Base-by-base conservation (phyloP, 2,113 vertebrate species). In the Neomonachus schauinslandi region DNA sequence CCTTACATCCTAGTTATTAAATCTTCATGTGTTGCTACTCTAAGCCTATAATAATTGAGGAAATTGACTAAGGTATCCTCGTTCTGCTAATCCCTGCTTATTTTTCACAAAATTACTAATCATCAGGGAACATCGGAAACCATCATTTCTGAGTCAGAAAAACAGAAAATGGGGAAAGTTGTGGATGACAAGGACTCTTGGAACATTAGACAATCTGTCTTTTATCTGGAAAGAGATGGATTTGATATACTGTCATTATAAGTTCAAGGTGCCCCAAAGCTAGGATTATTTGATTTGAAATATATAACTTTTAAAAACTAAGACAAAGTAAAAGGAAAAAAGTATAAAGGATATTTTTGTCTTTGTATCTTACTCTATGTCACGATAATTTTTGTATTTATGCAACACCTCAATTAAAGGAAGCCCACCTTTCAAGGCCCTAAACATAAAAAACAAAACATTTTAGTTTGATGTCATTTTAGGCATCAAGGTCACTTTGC, bases 61-160 rank as follows among this genome's bases (percentile, higher is more conserved):
- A 69, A 57, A 74, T 9, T 89, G 33, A 89, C 28, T 31, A 39
- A 79, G 5, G 26, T 49, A 33, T 55, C 28, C 7, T 49, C 2
- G 61, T 21, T 89, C 31, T 94, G 55, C 24, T 94, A 74, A 97
- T 90, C 26, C 11, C 53, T 55, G 18, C 5, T 79, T 89, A 39
- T 95, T 94, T 92, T 71, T 76, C 39, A 80, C 53, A 90, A 82
- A 94, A 90, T 51, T 76, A 33, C 21, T 80, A 39, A 84, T 51
- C 33, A 61, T 71, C 31, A 28, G 57, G 63, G n/a, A 89, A 82
- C 10, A 82, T 61, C 22, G 65, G 16, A 72, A 96, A 61, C 7
- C 26, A 77, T 81, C 3, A 8, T 86, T 89, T 84, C n/a, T 69
- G 42, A 94, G 55, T 69, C 82, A 88, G 72, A 65, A 89, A 88